Percentiles rank a stretch among this genome's conserved stretches.
Conservation (phyloP, 2,797 vertebrate genomes). For the Pelobates cultripes region DNA sequence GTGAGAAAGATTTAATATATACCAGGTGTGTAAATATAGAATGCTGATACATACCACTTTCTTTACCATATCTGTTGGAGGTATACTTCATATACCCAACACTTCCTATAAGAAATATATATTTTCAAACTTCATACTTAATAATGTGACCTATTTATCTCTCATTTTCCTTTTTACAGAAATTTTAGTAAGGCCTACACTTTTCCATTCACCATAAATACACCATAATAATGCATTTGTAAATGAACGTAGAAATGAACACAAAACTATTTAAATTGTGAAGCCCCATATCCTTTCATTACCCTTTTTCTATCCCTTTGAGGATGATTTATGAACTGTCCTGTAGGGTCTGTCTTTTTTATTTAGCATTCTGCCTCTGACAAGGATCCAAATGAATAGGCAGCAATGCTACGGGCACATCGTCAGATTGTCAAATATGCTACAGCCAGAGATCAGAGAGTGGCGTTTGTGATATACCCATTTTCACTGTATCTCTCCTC, state of each 20-base stretch:
- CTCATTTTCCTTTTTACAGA: no score
- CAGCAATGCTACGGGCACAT: slow-evolving; percentile 27
- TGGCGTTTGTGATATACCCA: not conserved
- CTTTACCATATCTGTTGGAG: no score
- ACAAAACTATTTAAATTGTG: not conserved
- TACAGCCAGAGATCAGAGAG: slow-evolving; percentile 12
- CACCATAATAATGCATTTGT: no score
- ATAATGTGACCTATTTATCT: no score
- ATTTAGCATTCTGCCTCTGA: slow-evolving; percentile 37
- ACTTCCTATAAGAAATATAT: no score
- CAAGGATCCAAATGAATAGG: slow-evolving; percentile 40
- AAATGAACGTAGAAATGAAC: not conserved
- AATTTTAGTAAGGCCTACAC: no score
- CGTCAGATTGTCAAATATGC: slow-evolving; percentile 34
- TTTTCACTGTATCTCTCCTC: not conserved
- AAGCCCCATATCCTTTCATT: slow-evolving; percentile 18
- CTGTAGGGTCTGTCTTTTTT: slow-evolving; percentile 44
- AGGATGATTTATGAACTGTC: slow-evolving; percentile 50
- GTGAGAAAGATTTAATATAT: no score
- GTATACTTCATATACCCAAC: no score
- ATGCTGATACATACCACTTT: no score
- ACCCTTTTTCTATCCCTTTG: slow-evolving; percentile 32
- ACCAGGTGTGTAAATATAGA: no score
- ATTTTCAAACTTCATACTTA: no score
- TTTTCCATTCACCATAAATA: no score